Base-by-base conservation (phyloP, 2,888 invertebrate genomes). In the Entomobrya multifasciata region DNA sequence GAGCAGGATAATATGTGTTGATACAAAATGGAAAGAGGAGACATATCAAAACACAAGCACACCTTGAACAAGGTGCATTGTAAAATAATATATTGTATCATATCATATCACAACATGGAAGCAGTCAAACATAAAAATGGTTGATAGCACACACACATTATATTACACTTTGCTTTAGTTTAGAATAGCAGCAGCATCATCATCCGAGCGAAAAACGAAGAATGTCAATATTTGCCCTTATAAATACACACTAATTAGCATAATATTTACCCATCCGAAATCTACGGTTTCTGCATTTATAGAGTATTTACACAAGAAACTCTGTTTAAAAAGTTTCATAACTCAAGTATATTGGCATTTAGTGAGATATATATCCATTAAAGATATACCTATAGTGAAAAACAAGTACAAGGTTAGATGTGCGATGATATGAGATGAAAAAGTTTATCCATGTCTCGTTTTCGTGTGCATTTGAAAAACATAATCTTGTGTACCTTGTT, bases 351-450 rank as follows among this genome's bases (percentile, higher is more conserved):
- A n/a, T n/a, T n/a, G n/a, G n/a, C n/a, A n/a, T n/a, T n/a, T n/a
- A n/a, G n/a, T n/a, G n/a, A n/a, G n/a, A n/a, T n/a, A n/a, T n/a
- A n/a, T n/a, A n/a, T n/a, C n/a, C n/a, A n/a, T n/a, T n/a, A n/a
- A n/a, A n/a, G n/a, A n/a, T n/a, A n/a, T n/a, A n/a, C n/a, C n/a
- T n/a, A 36, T 8, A 8, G 15, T 2, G 57, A 79, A 79, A 62
- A 79, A 65, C 62, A 47, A 79, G 78, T 27, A 62, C 78, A 79
- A 79, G 78, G 78, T 79, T 47, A 79, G 20, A 27, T 74, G 52
- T 15, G 47, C 10, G 41, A n/a, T n/a, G n/a, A n/a, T n/a, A 44
- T 47, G 36, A 27, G 11, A 60, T 60, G 47, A 77, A 77, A 55
- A 62, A 79, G 78, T 79, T 79, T 49, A 65, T 49, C 78, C 25